Evolutionary conservation across 2,888 invertebrate species (phyloP).

Genomic region (Microlaimidae sp.): DNA sequence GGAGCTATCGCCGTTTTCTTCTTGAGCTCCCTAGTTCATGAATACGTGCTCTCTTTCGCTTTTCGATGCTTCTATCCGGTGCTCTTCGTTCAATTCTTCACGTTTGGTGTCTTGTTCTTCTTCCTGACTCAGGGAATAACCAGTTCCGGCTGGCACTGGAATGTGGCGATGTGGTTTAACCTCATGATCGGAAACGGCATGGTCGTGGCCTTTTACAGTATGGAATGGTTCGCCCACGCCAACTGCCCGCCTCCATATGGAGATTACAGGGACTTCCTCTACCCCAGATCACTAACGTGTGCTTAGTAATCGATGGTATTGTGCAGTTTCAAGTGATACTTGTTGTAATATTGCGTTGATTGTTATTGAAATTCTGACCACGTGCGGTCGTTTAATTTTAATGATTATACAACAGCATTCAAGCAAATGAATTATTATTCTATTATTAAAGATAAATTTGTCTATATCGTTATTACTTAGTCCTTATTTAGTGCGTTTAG

Average conservation of each 20-base stretch:
- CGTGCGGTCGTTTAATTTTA: too few species aligned
- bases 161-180: conserved; percentile 65
- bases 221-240: conserved; percentile 65
- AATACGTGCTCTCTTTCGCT: conserved; percentile 58
- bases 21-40: conserved; percentile 69
- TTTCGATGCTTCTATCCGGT: conserved; percentile 75
- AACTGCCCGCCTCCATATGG: conserved; percentile 57
- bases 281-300: too few species aligned
- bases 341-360: too few species aligned
- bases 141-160: conserved; percentile 46
- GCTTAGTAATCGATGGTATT: too few species aligned
- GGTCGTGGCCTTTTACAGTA: conserved; percentile 56
- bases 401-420: too few species aligned
- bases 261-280: too few species aligned
- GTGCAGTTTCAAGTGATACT: too few species aligned
- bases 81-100: conserved; percentile 57
- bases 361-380: too few species aligned
- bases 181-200: conserved; percentile 60
- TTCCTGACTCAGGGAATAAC: conserved; percentile 41
- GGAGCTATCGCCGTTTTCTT: conserved; percentile 48
- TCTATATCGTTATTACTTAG: too few species aligned
- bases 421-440: too few species aligned
- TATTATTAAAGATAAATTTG: too few species aligned
- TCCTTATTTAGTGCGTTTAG: too few species aligned
- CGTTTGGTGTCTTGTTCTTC: conserved; percentile 45